phyloP scores from a whole-genome alignment of 1,140 invertebrate species.

The Ridgeia piscesae region DNA sequence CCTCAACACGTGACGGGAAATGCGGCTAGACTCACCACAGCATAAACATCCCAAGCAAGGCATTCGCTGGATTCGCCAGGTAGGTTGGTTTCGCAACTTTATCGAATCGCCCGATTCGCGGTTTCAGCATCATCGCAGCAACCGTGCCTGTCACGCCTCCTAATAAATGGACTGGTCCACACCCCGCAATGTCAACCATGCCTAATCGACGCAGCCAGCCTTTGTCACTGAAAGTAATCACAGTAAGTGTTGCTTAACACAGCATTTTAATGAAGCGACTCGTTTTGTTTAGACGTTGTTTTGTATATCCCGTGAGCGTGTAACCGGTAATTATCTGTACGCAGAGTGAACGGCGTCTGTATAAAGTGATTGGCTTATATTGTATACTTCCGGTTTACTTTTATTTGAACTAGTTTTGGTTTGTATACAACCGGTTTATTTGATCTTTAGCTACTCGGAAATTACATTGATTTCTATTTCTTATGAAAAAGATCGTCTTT shows the following conservation, averaged over 20 bases:
- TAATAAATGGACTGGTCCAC: slow-evolving; percentile 27
- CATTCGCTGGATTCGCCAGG: slow-evolving; percentile 38
- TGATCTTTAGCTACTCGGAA: no score
- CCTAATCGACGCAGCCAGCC: slow-evolving; percentile 29
- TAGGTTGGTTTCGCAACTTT: neutral
- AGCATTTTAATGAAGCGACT: neutral
- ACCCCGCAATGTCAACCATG: slow-evolving; percentile 34
- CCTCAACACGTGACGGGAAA: no score
- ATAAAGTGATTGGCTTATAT: no score
- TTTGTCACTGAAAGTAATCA: neutral
- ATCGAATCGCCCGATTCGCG: slow-evolving; percentile 22
- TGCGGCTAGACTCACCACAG: slow-evolving; percentile 26
- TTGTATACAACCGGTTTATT: no score
- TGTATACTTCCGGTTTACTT: no score
- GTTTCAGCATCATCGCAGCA: slow-evolving; percentile 24
- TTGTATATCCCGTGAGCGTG: neutral
- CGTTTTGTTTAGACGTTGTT: neutral
- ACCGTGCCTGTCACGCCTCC: slow-evolving; percentile 25
- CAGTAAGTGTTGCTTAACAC: neutral
- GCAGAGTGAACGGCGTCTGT: no score
- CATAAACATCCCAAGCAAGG: slow-evolving; percentile 41
- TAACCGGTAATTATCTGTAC: no score
- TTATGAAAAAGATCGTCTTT: no score
- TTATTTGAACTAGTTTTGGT: no score
- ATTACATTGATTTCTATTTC: no score